A percentile compares a stretch with the other conserved stretches of the same genome.
phyloP scores from a whole-genome alignment of 2,113 vertebrate species.

The Gallinago paraguaiae region DNA sequence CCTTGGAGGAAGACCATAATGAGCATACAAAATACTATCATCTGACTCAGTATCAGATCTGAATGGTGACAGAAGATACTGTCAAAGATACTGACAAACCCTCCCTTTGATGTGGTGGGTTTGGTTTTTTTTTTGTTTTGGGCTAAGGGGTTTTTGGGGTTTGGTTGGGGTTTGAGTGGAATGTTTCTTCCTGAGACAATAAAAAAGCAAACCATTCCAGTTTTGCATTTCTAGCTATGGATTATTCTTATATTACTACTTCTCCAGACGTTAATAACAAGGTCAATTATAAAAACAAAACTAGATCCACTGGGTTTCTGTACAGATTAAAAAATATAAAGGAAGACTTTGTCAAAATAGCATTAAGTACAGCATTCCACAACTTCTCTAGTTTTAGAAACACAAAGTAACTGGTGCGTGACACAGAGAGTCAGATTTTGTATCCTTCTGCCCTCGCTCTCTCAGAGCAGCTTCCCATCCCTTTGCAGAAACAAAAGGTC shows the following conservation, averaged over 20 bases:
- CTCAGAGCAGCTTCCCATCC: background rate
- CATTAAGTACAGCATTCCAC: background rate
- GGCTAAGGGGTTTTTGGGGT: background rate
- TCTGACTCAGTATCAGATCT: background rate
- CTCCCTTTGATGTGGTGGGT: background rate
- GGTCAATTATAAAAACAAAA: background rate
- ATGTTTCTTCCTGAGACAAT: background rate
- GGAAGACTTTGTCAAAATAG: background rate
- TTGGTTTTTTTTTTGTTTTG: background rate
- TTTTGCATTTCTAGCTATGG: background rate
- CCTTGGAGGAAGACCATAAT: fast-evolving
- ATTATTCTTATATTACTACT: background rate
- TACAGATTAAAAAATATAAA: background rate
- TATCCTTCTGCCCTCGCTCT: background rate
- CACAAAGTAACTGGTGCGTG: background rate
- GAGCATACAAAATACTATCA: fast-evolving
- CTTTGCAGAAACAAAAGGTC: background rate
- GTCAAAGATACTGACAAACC: too few relatives aligned
- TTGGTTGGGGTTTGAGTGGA: background rate
- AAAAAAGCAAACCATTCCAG: background rate
- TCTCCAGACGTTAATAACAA: background rate
- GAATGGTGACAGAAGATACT: background rate
- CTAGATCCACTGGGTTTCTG: background rate
- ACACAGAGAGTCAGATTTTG: background rate
- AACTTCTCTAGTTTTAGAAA: background rate